These are phyloP conservation scores for Oenanthe melanoleuca DNA, from an alignment of 2,113 vertebrate species.

Conservation along the genomic window DNA sequence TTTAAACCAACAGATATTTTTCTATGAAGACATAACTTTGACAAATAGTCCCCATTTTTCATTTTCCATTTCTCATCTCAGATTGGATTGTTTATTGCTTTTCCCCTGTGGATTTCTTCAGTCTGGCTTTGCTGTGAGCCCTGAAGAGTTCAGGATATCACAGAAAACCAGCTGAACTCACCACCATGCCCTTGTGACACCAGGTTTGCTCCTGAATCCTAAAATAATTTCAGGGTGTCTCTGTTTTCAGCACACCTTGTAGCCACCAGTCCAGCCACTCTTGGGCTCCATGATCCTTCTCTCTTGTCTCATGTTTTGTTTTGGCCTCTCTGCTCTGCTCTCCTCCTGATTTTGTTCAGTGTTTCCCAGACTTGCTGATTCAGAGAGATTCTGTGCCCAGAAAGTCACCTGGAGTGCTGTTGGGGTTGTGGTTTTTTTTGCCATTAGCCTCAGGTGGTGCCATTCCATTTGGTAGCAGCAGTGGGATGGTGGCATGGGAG, in stretches of 20 bases:
- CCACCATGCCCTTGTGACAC: accelerated
- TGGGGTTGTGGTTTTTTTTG: not conserved
- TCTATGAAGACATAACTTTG: not conserved
- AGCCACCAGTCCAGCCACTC: not conserved
- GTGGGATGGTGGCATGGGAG: not conserved
- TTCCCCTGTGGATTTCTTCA: not conserved
- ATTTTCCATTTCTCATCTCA: not conserved
- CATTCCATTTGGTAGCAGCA: not conserved
- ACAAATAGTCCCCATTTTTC: not conserved
- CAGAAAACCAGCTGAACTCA: not conserved
- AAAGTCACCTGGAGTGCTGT: not conserved
- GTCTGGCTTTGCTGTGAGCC: not conserved
- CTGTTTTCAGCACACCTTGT: not conserved
- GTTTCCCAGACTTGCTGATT: not conserved
- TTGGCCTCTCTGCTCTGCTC: not conserved
- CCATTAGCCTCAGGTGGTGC: not conserved
- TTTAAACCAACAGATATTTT: not conserved
- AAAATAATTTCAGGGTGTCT: not conserved
- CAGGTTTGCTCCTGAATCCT: not conserved
- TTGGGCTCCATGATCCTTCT: not conserved
- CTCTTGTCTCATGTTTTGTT: not conserved
- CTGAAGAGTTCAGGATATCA: not conserved
- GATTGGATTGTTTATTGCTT: not conserved
- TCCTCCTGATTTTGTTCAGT: not conserved
- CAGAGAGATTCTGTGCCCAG: not conserved